Evolutionary conservation across 2,797 vertebrate species (phyloP).

Genomic region (Sarcoramphus papa): DNA sequence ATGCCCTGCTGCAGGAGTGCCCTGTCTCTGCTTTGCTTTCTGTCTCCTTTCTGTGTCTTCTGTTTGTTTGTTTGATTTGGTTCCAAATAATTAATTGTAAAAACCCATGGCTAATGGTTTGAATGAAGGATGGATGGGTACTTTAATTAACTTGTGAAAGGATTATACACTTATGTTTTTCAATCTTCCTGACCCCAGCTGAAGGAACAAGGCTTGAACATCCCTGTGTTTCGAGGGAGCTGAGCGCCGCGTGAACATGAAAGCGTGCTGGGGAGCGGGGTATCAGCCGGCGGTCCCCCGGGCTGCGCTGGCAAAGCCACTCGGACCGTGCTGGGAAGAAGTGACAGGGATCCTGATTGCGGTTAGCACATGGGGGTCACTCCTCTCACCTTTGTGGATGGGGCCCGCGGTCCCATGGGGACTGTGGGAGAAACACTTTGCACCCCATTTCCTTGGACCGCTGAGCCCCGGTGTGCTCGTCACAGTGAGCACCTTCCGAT

Average conservation of each 20-base stretch:
- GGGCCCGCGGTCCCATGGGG: not conserved
- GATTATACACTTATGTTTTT: conserved; percentile 31
- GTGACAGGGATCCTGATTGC: not conserved
- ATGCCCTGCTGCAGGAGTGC: not conserved
- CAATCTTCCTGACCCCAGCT: not conserved
- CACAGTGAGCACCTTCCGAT: fast-evolving
- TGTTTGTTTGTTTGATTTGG: conserved; percentile 44
- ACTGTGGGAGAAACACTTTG: fast-evolving
- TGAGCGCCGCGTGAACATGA: fast-evolving
- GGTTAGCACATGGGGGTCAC: fast-evolving
- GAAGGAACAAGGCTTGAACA: not conserved
- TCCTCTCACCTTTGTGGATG: not conserved
- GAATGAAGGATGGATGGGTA: conserved; percentile 22
- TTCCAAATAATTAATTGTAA: conserved; percentile 57
- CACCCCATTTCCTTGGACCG: not conserved
- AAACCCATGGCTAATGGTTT: conserved; percentile 35
- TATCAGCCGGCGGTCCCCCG: not conserved
- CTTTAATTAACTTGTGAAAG: conserved; percentile 46
- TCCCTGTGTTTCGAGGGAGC: fast-evolving
- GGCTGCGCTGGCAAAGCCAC: not conserved
- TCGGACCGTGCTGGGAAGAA: fast-evolving
- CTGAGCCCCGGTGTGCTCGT: not conserved
- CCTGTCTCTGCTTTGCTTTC: not conserved
- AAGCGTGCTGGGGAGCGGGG: not conserved
- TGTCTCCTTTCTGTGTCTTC: not conserved